Percentiles rank a stretch among this genome's conserved stretches.
phyloP scores from a whole-genome alignment of 2,113 vertebrate genomes.

The Narcine bancroftii region DNA sequence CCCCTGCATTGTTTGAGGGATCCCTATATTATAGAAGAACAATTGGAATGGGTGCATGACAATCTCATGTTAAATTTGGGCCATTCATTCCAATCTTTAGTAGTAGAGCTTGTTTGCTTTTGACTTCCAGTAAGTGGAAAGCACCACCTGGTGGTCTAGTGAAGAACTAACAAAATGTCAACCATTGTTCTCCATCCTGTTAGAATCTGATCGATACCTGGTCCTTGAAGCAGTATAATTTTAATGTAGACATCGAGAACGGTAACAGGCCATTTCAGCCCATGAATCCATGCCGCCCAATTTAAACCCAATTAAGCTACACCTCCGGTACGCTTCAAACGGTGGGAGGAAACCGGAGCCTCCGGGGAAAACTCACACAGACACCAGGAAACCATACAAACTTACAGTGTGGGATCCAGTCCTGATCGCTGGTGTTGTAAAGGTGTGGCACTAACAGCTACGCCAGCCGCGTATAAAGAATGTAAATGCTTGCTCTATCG shows the following conservation, averaged over 20 bases:
- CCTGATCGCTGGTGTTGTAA: no score
- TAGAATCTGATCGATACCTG: background rate
- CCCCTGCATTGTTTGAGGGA: background rate
- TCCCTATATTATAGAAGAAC: background rate
- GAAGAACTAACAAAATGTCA: background rate
- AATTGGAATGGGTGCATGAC: background rate
- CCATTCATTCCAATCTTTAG: background rate
- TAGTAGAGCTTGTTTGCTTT: background rate
- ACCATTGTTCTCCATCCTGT: background rate
- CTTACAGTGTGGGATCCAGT: no score
- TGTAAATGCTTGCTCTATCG: background rate
- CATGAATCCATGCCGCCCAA: no score
- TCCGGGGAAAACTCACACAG: no score
- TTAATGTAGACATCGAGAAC: no score
- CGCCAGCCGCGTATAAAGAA: no score
- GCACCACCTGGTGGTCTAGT: conserved; percentile 18
- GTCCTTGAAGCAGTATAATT: background rate
- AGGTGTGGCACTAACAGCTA: no score
- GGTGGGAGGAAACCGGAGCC: no score
- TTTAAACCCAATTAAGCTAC: no score
- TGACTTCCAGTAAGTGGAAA: background rate
- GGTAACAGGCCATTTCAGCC: no score
- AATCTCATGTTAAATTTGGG: background rate
- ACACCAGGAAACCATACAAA: no score
- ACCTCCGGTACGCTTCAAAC: no score